A percentile compares a stretch with the other conserved stretches of the same genome.
Evolutionary conservation across 2,888 invertebrate species (phyloP).

Genomic region (Drosophila yooni): DNA sequence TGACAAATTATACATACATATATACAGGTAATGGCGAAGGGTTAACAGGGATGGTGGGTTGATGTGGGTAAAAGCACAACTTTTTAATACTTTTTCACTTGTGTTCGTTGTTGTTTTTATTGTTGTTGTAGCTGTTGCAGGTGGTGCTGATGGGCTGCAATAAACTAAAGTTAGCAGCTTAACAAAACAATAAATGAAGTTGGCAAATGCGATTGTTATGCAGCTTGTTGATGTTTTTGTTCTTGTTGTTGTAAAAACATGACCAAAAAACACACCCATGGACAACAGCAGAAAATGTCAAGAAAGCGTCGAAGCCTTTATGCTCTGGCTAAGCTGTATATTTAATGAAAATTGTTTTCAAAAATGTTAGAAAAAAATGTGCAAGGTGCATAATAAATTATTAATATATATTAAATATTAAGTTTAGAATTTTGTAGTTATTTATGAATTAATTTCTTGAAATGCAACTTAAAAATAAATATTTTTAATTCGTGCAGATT

Average conservation of each 20-base stretch:
- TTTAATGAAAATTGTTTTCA: not conserved
- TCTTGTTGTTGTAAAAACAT: slow-evolving; percentile 29
- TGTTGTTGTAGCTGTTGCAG: slow-evolving; percentile 21
- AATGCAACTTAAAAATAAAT: not conserved
- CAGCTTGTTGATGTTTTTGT: slow-evolving; percentile 31
- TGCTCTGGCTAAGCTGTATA: slow-evolving; percentile 19
- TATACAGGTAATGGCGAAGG: slow-evolving; percentile 43
- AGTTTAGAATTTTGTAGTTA: not conserved
- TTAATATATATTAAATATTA: not conserved
- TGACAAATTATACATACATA: slow-evolving; percentile 63
- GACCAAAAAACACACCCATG: slow-evolving; percentile 38
- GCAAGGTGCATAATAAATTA: not conserved
- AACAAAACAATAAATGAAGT: slow-evolving; percentile 81
- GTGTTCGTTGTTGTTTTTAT: slow-evolving; percentile 32
- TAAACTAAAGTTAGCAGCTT: slow-evolving; percentile 80
- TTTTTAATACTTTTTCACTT: slow-evolving; percentile 39
- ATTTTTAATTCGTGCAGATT: not conserved
- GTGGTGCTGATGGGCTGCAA: slow-evolving; percentile 64
- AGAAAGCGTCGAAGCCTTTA: slow-evolving; percentile 26
- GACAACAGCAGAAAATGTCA: slow-evolving; percentile 27
- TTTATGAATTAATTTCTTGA: not conserved
- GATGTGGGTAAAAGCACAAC: not conserved
- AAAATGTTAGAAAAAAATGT: not conserved
- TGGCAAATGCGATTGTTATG: slow-evolving; percentile 78
- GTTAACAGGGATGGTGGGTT: not conserved